A percentile compares a stretch with the other conserved stretches of the same genome.
These are phyloP conservation scores for Nannoperca australis DNA, from an alignment of 2,797 vertebrate genomes.

Conservation along the genomic window DNA sequence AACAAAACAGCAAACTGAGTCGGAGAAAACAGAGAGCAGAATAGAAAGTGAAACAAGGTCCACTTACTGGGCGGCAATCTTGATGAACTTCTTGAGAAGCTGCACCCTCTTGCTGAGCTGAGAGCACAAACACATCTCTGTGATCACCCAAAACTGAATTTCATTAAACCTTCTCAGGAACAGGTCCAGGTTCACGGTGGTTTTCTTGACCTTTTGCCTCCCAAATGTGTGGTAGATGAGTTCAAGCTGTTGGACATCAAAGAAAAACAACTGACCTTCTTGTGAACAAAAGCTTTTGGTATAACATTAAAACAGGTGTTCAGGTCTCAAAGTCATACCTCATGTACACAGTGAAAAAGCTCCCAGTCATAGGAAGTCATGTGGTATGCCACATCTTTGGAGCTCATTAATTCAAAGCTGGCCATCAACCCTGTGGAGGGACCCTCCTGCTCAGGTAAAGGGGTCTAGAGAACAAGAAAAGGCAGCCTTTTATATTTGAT, in stretches of 20 bases:
- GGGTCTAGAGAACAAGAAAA: conserved; percentile 82
- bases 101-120: conserved; percentile 98
- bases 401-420: conserved; percentile 97
- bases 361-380: conserved; percentile 99
- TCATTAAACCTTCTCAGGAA: conserved; percentile 98
- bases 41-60: background rate
- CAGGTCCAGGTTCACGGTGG: conserved; percentile 97
- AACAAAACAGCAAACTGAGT: background rate
- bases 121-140: conserved; percentile 95
- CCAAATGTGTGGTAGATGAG: conserved; percentile 98
- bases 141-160: conserved; percentile 98
- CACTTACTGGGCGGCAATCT: conserved; percentile 98
- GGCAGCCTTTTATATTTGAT: background rate
- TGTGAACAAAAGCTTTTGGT: background rate
- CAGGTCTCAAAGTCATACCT: conserved; percentile 83
- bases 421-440: conserved; percentile 90
- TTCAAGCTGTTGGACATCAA: conserved; percentile 88
- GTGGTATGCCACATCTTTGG: conserved; percentile 96
- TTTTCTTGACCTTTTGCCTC: conserved; percentile 94
- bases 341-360: conserved; percentile 97
- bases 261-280: conserved; percentile 9
- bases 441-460: conserved; percentile 95
- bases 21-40: background rate
- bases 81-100: conserved; percentile 98
- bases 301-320: background rate